Percentiles rank a stretch among this genome's conserved stretches.
Conservation (phyloP, 2,113 vertebrate species). For the Orthonyx spaldingii region DNA sequence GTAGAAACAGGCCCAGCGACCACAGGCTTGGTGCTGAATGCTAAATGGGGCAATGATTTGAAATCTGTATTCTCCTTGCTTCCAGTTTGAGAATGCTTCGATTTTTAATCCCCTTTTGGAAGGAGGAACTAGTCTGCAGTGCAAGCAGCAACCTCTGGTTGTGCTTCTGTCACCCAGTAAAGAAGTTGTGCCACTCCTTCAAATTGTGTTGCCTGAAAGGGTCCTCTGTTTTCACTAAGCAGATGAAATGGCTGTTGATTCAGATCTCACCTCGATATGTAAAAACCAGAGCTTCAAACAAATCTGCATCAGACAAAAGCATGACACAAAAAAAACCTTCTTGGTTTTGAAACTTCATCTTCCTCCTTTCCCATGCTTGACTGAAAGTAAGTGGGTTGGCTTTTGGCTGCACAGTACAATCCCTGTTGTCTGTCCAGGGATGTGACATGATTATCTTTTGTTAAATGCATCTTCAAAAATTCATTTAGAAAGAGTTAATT, state of each 20-base stretch:
- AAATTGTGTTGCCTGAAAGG: not conserved
- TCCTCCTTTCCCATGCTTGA: slow-evolving; percentile 12
- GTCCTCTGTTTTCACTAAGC: not conserved
- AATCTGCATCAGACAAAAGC: not conserved
- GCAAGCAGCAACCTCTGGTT: not conserved
- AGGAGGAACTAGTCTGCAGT: not conserved
- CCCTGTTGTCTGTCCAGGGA: slow-evolving; percentile 29
- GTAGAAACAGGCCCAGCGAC: not conserved
- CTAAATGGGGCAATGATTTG: not conserved
- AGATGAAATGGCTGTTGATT: not conserved
- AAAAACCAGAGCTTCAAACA: not conserved
- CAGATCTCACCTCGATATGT: not conserved
- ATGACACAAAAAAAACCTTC: not conserved
- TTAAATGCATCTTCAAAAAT: slow-evolving; percentile 44
- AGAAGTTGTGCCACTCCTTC: not conserved
- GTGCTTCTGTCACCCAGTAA: not conserved
- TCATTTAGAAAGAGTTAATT: slow-evolving; percentile 62
- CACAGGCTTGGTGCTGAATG: not conserved
- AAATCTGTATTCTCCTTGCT: not conserved
- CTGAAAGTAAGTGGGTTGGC: slow-evolving; percentile 19
- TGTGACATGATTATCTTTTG: not conserved
- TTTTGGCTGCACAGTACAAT: slow-evolving; percentile 35
- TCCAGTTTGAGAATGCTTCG: not conserved
- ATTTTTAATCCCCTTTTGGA: not conserved
- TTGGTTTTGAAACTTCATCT: slow-evolving; percentile 1